phyloP scores from a whole-genome alignment of 2,888 invertebrate genomes.

The Cremastinae sp. region DNA sequence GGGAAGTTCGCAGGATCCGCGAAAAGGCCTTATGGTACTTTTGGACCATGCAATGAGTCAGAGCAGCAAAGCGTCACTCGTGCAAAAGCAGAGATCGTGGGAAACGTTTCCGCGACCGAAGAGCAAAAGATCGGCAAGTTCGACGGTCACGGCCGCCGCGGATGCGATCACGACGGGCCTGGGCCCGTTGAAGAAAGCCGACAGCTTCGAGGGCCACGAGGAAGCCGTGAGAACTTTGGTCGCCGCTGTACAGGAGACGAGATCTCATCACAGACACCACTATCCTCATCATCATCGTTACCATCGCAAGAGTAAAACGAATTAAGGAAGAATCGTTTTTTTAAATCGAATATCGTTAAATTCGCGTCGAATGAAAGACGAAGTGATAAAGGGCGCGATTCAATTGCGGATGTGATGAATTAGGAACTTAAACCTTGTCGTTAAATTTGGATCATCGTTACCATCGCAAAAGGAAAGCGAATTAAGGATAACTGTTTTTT shows the following conservation, averaged over 20 bases:
- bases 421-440: too few species aligned
- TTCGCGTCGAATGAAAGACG: background rate
- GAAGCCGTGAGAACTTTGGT: constrained; percentile 86
- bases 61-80: constrained; percentile 71
- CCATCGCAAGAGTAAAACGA: constrained; percentile 78
- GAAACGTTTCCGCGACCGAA: constrained; percentile 83
- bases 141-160: constrained; percentile 63
- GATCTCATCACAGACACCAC: constrained; percentile 80
- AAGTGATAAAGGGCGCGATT: background rate
- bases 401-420: background rate
- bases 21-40: constrained; percentile 82
- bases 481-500: too few species aligned
- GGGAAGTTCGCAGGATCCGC: constrained; percentile 71
- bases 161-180: constrained; percentile 65
- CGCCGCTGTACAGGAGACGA: constrained; percentile 85
- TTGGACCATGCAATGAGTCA: constrained; percentile 76
- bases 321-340: constrained; percentile 63
- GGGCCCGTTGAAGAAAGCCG: constrained; percentile 83
- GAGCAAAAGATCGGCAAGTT: constrained; percentile 71
- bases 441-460: too few species aligned
- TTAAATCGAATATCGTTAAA: background rate
- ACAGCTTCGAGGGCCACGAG: constrained; percentile 87
- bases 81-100: constrained; percentile 84
- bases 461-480: too few species aligned
- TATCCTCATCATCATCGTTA: constrained; percentile 74